A percentile compares a stretch with the other conserved stretches of the same genome.
Evolutionary conservation across 2,797 vertebrate genomes (phyloP).

Genomic region (Squalus acanthias): DNA sequence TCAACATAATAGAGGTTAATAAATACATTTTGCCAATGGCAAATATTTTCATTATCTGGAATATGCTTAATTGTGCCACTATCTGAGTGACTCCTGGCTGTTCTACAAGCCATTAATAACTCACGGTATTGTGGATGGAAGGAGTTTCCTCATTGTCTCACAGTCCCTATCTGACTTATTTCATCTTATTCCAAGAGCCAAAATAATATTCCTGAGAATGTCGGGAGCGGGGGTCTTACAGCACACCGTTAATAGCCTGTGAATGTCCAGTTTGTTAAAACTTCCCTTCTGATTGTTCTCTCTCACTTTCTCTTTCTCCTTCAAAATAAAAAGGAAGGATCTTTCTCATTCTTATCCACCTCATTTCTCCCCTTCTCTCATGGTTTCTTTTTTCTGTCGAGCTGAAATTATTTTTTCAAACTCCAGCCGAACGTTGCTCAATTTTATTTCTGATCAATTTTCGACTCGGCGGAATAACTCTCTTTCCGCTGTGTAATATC

Average conservation of each 20-base stretch:
- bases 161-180: neutral
- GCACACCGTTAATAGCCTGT: neutral
- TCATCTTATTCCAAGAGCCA: neutral
- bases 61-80: neutral
- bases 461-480: too few species aligned
- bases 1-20: neutral
- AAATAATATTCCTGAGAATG: neutral
- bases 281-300: neutral
- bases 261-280: neutral
- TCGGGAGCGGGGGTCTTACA: neutral
- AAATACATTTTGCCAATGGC: neutral
- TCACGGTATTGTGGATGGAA: neutral
- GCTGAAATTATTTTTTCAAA: too few species aligned
- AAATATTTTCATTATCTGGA: slow-evolving; percentile 6
- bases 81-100: neutral
- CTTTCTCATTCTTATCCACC: too few species aligned
- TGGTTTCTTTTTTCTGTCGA: too few species aligned
- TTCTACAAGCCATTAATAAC: neutral
- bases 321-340: neutral
- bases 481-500: too few species aligned
- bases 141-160: neutral
- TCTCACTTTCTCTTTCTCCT: neutral
- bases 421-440: too few species aligned
- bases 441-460: too few species aligned
- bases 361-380: too few species aligned